A percentile compares a stretch with the other conserved stretches of the same genome.
Conservation (phyloP, 2,113 vertebrate species). For the Megatriorchis doriae region DNA sequence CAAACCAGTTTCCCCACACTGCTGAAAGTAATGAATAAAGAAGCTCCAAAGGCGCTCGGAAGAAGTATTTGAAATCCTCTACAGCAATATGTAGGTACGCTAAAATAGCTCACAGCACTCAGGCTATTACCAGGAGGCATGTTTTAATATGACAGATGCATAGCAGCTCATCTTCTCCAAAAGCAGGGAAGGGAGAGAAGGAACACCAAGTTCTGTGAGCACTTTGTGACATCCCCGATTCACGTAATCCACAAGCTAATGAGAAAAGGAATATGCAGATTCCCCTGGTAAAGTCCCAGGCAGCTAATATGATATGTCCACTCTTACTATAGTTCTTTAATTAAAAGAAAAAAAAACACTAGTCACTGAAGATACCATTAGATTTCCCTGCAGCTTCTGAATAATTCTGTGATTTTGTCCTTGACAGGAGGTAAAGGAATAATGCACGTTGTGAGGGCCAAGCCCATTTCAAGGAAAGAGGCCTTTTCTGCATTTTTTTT, state of each 20-base stretch:
- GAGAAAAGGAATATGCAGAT: background rate
- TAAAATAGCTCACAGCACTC: background rate
- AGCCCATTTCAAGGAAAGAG: background rate
- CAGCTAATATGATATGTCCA: background rate
- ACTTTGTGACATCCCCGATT: background rate
- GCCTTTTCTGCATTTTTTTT: background rate
- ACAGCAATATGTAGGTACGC: background rate
- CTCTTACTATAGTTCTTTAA: constrained; percentile 12
- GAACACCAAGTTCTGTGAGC: background rate
- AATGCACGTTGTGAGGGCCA: background rate
- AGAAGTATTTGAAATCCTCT: background rate
- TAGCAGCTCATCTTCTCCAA: background rate
- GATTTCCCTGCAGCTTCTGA: background rate
- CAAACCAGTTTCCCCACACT: background rate
- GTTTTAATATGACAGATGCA: background rate
- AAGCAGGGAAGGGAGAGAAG: background rate
- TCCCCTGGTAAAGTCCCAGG: background rate
- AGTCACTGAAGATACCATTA: background rate
- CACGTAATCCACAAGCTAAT: background rate
- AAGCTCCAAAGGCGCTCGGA: background rate
- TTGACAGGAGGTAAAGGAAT: background rate
- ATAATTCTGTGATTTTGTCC: background rate
- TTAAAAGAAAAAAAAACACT: background rate
- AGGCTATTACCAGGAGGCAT: background rate
- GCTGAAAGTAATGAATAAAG: background rate